Conservation (phyloP, 1,140 invertebrate species). For the Eubasilissa regina region DNA sequence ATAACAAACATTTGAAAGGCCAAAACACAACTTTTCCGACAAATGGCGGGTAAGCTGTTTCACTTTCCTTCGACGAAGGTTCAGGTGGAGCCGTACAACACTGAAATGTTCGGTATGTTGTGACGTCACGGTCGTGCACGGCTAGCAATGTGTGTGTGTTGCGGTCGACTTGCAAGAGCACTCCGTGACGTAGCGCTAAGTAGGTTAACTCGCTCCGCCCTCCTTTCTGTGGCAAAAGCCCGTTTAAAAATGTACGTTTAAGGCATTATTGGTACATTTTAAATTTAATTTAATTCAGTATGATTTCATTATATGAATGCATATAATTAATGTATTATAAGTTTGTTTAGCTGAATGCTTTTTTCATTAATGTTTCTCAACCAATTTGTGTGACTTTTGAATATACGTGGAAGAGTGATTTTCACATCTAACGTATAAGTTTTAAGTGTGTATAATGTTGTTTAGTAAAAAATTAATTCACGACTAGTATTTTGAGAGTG, state of each 20-base stretch:
- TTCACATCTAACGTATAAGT: no score
- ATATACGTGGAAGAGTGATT: no score
- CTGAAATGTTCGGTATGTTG: conserved; percentile 27
- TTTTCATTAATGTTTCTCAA: background rate
- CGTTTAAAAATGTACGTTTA: background rate
- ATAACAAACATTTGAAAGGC: no score
- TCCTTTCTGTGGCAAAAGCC: conserved; percentile 16
- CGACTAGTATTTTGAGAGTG: no score
- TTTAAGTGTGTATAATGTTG: no score
- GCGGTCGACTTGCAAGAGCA: background rate
- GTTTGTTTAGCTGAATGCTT: background rate
- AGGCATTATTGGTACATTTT: no score
- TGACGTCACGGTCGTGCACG: conserved; percentile 25
- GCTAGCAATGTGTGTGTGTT: background rate
- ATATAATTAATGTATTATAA: background rate
- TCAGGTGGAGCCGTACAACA: background rate
- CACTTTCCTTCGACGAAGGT: conserved; percentile 9
- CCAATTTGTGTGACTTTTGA: no score
- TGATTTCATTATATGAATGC: background rate
- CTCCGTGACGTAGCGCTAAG: conserved; percentile 38
- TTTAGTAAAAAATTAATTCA: no score
- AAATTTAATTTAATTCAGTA: no score
- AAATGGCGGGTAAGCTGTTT: background rate
- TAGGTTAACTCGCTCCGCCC: conserved; percentile 42
- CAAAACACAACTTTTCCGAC: no score